Base-by-base conservation (phyloP, 2,797 vertebrate genomes). In the Xiphophorus birchmanni region DNA sequence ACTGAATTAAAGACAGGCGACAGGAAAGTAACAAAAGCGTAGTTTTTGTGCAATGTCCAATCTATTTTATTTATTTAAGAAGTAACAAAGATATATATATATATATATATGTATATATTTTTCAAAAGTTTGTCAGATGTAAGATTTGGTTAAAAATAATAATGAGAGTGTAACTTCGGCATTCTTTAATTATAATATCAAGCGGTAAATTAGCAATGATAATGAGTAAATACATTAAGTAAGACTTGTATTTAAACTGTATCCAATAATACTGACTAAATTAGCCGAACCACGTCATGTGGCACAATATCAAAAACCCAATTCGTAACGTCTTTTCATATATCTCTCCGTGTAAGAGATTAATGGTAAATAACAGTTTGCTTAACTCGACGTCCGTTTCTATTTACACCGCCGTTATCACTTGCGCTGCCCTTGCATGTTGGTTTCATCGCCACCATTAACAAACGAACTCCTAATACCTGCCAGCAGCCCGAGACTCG, bases 331-430 rank as follows among this genome's bases (percentile, higher is more conserved):
- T 13, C 11, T 44, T 42, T 69, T 69, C 40, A 69, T 11, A 79
- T 47, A 47, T 75, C 3, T 73, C 76, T 35, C 29, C 1, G 3
- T 15, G 29, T 26, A 50, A 50, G 6, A 29, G 8, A 48, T 35
- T 65, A 29, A 4, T 44, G 32, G 6, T 2, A 40, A 4, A 12
- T 44, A 13, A 4, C 2, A 15, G 26, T 42, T 65, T 67, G 74
- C 32, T 47, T 0, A 35, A 67, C 40, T 42, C 73, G n/a, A 65
- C 78, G 11, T 35, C 75, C 80, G 76, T 77, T 82, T 85, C 79
- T 77, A 82, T 86, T 87, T 83, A 48, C 83, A 83, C 77, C 45
- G 54, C 73, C 75, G 84, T 93, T 90, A 88, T 87, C 90, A 84
- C 90, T 75, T 79, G 74, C 60, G 13, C 65, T 6, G 60, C 77